Percentiles rank a stretch among this genome's conserved stretches.
phyloP scores from a whole-genome alignment of 1,140 invertebrate genomes.

The Acromyrmex echinatior region DNA sequence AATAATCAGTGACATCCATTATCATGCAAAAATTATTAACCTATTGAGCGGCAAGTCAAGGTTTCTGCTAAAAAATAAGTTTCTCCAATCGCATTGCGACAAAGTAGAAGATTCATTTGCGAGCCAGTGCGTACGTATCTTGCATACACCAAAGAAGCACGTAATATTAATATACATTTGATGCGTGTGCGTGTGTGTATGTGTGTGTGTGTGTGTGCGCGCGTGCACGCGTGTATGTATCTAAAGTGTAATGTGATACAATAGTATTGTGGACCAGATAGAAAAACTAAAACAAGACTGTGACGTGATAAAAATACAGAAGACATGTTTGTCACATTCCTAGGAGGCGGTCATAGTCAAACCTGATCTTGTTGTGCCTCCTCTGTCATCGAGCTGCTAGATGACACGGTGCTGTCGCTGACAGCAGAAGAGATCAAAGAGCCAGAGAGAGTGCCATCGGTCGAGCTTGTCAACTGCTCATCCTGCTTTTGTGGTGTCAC shows the following conservation, averaged over 20 bases:
- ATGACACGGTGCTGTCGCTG: constrained; percentile 83
- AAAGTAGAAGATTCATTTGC: constrained; percentile 34
- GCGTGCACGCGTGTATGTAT: background rate
- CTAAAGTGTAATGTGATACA: constrained; percentile 12
- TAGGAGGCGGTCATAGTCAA: constrained; percentile 79
- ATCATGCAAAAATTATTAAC: constrained; percentile 77
- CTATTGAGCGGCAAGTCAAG: constrained; percentile 68
- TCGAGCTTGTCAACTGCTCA: constrained; percentile 80
- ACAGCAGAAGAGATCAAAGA: constrained; percentile 83
- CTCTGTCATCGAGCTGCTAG: constrained; percentile 83
- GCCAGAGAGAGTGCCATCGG: constrained; percentile 80
- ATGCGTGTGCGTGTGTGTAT: background rate
- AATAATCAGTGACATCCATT: constrained; percentile 74
- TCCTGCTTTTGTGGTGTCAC: constrained; percentile 73
- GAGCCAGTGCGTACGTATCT: constrained; percentile 23
- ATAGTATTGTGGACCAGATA: constrained; percentile 34
- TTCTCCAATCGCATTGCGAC: constrained; percentile 28
- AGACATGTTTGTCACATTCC: constrained; percentile 74
- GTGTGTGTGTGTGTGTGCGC: no score
- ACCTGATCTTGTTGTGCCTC: constrained; percentile 85
- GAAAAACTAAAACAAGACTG: constrained; percentile 59
- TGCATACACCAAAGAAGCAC: constrained; percentile 38
- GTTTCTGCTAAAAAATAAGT: constrained; percentile 41
- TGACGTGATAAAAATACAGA: constrained; percentile 66
- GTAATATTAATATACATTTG: constrained; percentile 33